Conservation (phyloP, 2,888 invertebrate species). For the Salpingus planirostris region DNA sequence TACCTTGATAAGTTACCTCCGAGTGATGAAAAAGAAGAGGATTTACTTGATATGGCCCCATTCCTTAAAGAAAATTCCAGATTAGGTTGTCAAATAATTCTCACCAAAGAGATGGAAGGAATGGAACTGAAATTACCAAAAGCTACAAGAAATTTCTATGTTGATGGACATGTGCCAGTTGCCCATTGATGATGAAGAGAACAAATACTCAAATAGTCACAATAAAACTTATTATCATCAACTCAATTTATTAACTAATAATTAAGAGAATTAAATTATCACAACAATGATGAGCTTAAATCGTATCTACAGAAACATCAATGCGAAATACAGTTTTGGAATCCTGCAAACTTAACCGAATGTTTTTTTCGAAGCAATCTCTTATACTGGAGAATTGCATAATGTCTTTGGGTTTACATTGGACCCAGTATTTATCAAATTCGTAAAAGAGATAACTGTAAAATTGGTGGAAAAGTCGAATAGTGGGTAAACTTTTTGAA, state of each 20-base stretch:
- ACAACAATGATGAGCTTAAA: slow-evolving; percentile 36
- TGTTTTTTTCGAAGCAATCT: slow-evolving; percentile 71
- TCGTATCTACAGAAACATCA: slow-evolving; percentile 67
- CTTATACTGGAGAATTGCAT: slow-evolving; percentile 92
- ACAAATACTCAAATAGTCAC: no score
- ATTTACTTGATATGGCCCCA: slow-evolving; percentile 93
- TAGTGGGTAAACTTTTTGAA: slow-evolving; percentile 53
- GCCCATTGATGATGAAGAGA: slow-evolving; percentile 88
- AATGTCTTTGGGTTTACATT: slow-evolving; percentile 82
- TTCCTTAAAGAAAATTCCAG: slow-evolving; percentile 92
- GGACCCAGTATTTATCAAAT: slow-evolving; percentile 92
- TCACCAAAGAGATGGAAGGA: slow-evolving; percentile 82
- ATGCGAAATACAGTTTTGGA: slow-evolving; percentile 67
- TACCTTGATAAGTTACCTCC: slow-evolving; percentile 64
- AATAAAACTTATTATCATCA: no score
- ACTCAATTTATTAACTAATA: no score
- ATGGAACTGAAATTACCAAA: slow-evolving; percentile 72
- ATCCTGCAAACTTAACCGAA: slow-evolving; percentile 58
- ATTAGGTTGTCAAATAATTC: slow-evolving; percentile 85
- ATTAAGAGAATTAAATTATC: no score
- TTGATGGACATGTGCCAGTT: slow-evolving; percentile 93
- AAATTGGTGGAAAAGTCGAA: slow-evolving; percentile 81
- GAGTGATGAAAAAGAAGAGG: slow-evolving; percentile 91
- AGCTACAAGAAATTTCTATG: slow-evolving; percentile 93
- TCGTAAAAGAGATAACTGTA: slow-evolving; percentile 91